Percentiles rank a stretch among this genome's conserved stretches.
These are phyloP conservation scores for Sebastes cheni DNA, from an alignment of 2,797 vertebrate genomes.

Conservation along the genomic window DNA sequence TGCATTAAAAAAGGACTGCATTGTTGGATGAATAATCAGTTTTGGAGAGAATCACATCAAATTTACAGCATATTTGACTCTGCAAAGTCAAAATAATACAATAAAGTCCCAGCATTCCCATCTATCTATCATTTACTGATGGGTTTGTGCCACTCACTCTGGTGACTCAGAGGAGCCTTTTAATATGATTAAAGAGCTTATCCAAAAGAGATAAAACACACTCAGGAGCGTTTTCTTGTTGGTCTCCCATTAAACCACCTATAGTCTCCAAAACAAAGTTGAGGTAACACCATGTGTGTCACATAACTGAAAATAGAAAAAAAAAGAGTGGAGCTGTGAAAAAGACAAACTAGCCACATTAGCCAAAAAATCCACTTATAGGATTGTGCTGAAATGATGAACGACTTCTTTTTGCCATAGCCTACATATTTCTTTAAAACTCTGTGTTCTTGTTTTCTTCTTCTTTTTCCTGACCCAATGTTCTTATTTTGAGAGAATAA, in stretches of 20 bases:
- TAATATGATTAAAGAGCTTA: slow-evolving; percentile 54
- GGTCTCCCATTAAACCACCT: neutral
- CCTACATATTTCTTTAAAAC: slow-evolving; percentile 10
- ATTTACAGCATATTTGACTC: slow-evolving; percentile 17
- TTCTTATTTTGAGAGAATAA: neutral
- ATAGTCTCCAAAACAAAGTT: slow-evolving; percentile 34
- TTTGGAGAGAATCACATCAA: slow-evolving; percentile 4
- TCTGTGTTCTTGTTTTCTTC: neutral
- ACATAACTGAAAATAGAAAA: slow-evolving; percentile 51
- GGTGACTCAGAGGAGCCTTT: slow-evolving; percentile 53
- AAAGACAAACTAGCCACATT: slow-evolving; percentile 49
- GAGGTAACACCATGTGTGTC: slow-evolving; percentile 47
- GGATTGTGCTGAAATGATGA: slow-evolving; percentile 39
- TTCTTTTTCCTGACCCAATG: neutral
- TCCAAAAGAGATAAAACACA: slow-evolving; percentile 6
- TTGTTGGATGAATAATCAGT: neutral
- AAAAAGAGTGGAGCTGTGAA: slow-evolving; percentile 32
- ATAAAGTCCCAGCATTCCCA: neutral
- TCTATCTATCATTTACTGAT: slow-evolving; percentile 32
- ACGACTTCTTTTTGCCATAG: neutral
- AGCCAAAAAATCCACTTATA: slow-evolving; percentile 39
- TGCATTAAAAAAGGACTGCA: neutral
- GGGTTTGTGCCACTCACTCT: slow-evolving; percentile 27
- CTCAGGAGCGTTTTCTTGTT: slow-evolving; percentile 23
- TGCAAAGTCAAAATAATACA: slow-evolving; percentile 15